Base-by-base conservation (phyloP, 2,888 invertebrate species). In the Hyppa rectilinea region DNA sequence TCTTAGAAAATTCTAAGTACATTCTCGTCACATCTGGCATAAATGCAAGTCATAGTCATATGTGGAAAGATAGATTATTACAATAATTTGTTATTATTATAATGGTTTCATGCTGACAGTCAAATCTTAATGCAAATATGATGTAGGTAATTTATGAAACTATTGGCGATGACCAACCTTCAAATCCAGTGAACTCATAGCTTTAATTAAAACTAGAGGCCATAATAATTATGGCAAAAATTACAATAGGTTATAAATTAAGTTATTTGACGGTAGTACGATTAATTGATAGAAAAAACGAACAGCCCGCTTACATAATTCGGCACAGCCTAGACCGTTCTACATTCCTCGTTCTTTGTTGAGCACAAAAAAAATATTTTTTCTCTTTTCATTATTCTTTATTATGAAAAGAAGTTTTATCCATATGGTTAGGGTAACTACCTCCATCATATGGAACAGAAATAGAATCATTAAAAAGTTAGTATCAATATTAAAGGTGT, bases 11-110 rank as follows among this genome's bases (percentile, higher is more conserved):
- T 63, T 43, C 6, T 59, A 69, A 73, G 43, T 62, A 53, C 71
- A 73, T 73, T 72, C 63, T 71, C 47, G 61, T 67, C 60, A 63
- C 53, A 83, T 78, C 70, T 77, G 73, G 64, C 56, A 67, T 72
- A 49, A 52, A 61, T 74, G 66, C 80, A 74, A 73, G 63, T 74
- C 69, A 66, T 55, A 68, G 45, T 56, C 74, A 63, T 67, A 66
- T 52, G 63, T 71, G 64, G 65, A 81, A 68, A 55, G 64, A 67
- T 53, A 66, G 31, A 56, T 45, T 77, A 71, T 36, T 47, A 50
- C 31, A 66, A 59, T 71, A 17, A 62, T 63, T 78, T 59, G 17
- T 47, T 69, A 63, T 47, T 69, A 63, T 58, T 67, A 71, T 47
- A 26, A 58, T 49, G 45, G 38, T 56, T 56, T 56, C 40, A 61